These are phyloP conservation scores for Petrolisthes manimaculis DNA, from an alignment of 2,888 invertebrate species.

Conservation along the genomic window DNA sequence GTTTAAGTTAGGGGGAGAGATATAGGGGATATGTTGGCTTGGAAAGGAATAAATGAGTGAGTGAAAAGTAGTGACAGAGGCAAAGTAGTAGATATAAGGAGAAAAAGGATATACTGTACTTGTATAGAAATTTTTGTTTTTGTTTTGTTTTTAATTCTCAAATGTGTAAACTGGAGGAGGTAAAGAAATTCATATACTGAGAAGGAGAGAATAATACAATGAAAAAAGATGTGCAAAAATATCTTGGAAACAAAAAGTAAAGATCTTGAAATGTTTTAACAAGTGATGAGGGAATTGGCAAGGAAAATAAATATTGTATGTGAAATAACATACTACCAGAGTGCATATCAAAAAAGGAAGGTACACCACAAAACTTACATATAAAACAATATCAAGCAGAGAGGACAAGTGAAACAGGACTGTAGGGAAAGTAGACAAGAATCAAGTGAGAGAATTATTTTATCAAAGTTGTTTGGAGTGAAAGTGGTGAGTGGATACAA, in stretches of 20 bases:
- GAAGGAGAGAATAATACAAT: not conserved
- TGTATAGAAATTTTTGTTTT: not conserved
- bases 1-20: too few relatives aligned
- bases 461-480: not conserved
- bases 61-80: not conserved
- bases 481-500: not conserved
- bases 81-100: not conserved
- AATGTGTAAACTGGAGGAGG: not conserved
- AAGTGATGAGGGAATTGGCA: too few relatives aligned
- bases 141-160: not conserved
- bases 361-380: too few relatives aligned
- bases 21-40: conserved; percentile 9
- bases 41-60: conserved; percentile 3
- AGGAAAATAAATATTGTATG: too few relatives aligned
- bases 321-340: too few relatives aligned
- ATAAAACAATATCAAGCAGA: too few relatives aligned
- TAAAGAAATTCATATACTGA: not conserved
- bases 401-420: too few relatives aligned
- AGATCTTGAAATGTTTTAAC: too few relatives aligned
- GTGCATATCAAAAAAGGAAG: too few relatives aligned
- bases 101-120: not conserved
- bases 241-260: too few relatives aligned
- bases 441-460: too few relatives aligned
- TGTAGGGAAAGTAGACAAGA: too few relatives aligned
- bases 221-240: not conserved